Base-by-base conservation (phyloP, 2,888 invertebrate genomes). In the Cataglyphis cursor region DNA sequence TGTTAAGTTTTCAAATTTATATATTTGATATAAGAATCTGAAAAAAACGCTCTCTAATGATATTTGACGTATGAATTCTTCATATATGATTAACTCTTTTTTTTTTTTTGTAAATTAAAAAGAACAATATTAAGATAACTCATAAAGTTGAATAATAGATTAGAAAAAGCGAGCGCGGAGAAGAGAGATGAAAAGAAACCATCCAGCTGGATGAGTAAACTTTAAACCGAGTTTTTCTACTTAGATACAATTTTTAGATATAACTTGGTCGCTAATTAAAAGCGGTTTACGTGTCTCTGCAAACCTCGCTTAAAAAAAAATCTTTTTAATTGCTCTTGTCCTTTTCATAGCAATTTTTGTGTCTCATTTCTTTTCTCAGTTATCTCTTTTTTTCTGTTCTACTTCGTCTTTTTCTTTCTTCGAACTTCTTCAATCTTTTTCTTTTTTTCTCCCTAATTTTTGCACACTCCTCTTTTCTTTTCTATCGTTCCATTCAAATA, bases 231-330 rank as follows among this genome's bases (percentile, higher is more conserved):
- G 89, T 88, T 93, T 91, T 91, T 90, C 87, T 90, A 88, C 90
- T 65, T 12, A 24, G 12, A 12, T 38, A 38, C 24, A 54, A 28
- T 8, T n/a, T 66, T 15, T 41, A 87, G 91, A 89, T 89, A 89
- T 90, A 89, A 87, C 90, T 87, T 90, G 88, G 91, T 89, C 90
- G 92, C 93, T 93, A 93, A 93, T 93, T 93, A 93, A 92, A 93
- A 92, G 87, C 90, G 89, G 90, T 91, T 89, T 92, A 91, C 92
- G 91, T 92, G 93, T 94, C 93, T 94, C 94, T 94, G 92, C 92
- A 91, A 92, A 90, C 91, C 90, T 88, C 90, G 92, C 89, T 91
- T 91, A 90, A 91, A 92, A 93, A 92, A 93, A 94, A 93, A 94
- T 93, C 93, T 93, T 93, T 94, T 94, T 93, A 94, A 83, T 90